Conservation (phyloP, 2,113 vertebrate species). For the Todiramphus saurophagus region DNA sequence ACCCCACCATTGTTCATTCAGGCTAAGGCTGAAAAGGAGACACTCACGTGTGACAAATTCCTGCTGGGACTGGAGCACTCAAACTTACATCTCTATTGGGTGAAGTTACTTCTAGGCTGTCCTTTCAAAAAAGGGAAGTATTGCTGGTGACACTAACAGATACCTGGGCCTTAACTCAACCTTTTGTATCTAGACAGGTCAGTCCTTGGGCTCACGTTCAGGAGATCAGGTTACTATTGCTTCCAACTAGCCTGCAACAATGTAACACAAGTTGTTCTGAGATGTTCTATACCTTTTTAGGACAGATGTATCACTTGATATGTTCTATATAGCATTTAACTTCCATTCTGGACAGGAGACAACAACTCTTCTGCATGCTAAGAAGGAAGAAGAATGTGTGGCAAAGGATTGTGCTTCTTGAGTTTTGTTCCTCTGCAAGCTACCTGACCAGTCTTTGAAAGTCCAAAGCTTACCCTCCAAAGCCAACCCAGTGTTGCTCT, state of each 20-base stretch:
- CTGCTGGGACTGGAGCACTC: background rate
- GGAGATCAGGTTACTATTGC: background rate
- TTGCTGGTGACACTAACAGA: background rate
- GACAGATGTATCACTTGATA: background rate
- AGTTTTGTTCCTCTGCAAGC: background rate
- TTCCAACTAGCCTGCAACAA: background rate
- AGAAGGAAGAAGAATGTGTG: background rate
- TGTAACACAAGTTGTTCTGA: background rate
- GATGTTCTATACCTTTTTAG: background rate
- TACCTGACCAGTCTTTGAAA: background rate
- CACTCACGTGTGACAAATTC: background rate
- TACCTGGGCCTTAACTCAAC: background rate
- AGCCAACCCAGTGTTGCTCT: background rate
- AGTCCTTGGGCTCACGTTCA: background rate
- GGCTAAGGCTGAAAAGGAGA: background rate
- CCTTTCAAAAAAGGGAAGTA: background rate
- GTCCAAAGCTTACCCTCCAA: background rate
- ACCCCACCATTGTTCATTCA: background rate
- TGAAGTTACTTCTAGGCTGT: background rate
- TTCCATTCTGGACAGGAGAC: background rate
- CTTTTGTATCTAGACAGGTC: background rate
- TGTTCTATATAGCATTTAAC: background rate
- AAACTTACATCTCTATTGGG: background rate
- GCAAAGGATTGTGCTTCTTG: background rate
- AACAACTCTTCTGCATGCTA: background rate